Conservation (phyloP, 1,140 invertebrate species). For the Cyphomyrmex costatus region DNA sequence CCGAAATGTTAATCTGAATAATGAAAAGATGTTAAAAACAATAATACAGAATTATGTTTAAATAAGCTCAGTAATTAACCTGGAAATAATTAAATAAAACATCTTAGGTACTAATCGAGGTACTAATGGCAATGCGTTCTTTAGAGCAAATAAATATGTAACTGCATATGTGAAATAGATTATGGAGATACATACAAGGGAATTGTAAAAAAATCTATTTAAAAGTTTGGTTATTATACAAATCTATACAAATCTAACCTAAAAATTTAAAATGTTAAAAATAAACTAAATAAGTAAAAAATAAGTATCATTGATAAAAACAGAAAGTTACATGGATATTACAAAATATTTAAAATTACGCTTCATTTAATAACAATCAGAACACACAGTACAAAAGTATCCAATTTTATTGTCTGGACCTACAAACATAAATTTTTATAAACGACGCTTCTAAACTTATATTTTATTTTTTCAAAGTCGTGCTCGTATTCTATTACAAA, state of each 20-base stretch:
- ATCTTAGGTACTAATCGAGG: too few relatives aligned
- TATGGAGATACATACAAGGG: constrained; percentile 1
- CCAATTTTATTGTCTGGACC: constrained; percentile 59
- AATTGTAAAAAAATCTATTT: constrained; percentile 57
- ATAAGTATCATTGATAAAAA: constrained; percentile 13
- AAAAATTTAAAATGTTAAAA: constrained; percentile 59
- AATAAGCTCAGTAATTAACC: too few relatives aligned
- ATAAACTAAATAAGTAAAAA: constrained; percentile 11
- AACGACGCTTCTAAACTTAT: constrained; percentile 11
- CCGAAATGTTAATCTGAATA: too few relatives aligned
- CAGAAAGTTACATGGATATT: not conserved
- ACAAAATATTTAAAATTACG: constrained; percentile 3
- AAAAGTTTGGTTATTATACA: constrained; percentile 83
- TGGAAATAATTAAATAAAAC: too few relatives aligned
- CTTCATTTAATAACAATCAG: constrained; percentile 27
- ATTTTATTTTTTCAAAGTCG: constrained; percentile 21
- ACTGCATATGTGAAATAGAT: not conserved
- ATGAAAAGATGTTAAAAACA: too few relatives aligned
- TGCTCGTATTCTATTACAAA: constrained; percentile 27
- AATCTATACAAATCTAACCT: constrained; percentile 83
- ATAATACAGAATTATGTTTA: too few relatives aligned
- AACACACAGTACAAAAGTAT: constrained; percentile 53
- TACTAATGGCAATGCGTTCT: too few relatives aligned
- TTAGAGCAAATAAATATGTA: constrained; percentile 27
- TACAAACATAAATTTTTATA: constrained; percentile 44